Evolutionary conservation across 2,797 vertebrate genomes (phyloP).

Genomic region (Paramormyrops hopkinsi): DNA sequence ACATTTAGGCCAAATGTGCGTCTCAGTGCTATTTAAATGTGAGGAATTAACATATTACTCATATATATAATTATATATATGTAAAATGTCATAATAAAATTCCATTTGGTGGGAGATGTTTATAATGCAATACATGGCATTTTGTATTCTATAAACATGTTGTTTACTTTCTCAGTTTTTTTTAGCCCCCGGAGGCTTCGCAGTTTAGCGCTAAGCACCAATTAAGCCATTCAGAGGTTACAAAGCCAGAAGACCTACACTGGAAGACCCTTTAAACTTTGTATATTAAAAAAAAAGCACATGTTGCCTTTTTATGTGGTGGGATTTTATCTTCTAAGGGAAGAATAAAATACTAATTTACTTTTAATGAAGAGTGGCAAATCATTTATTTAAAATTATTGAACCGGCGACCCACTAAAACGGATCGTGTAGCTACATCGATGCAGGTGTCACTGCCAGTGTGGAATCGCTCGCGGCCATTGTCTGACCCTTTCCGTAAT

Average conservation of each 20-base stretch:
- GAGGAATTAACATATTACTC: background rate
- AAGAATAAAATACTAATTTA: conserved; percentile 1
- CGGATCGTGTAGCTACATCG: background rate
- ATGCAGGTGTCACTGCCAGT: background rate
- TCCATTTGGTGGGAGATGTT: conserved; percentile 20
- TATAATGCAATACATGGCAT: conserved; percentile 33
- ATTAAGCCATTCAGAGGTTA: conserved; percentile 41
- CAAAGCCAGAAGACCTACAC: conserved; percentile 24
- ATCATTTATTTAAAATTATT: conserved; percentile 12
- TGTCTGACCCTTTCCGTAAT: background rate
- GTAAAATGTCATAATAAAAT: conserved; percentile 24
- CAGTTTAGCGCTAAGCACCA: conserved; percentile 38
- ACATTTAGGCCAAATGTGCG: conserved; percentile 15
- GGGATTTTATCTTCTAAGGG: conserved; percentile 6
- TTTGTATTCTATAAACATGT: conserved; percentile 32
- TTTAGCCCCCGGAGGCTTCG: conserved; percentile 15
- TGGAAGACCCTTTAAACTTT: conserved; percentile 17
- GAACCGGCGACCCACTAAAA: background rate
- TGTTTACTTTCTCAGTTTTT: conserved; percentile 19
- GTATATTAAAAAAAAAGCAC: background rate
- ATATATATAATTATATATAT: background rate
- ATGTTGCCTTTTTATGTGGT: background rate
- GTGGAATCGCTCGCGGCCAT: background rate
- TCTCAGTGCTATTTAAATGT: conserved; percentile 15
- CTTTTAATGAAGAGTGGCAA: conserved; percentile 13